phyloP scores from a whole-genome alignment of 2,797 vertebrate genomes.

The Synaphobranchus kaupii region DNA sequence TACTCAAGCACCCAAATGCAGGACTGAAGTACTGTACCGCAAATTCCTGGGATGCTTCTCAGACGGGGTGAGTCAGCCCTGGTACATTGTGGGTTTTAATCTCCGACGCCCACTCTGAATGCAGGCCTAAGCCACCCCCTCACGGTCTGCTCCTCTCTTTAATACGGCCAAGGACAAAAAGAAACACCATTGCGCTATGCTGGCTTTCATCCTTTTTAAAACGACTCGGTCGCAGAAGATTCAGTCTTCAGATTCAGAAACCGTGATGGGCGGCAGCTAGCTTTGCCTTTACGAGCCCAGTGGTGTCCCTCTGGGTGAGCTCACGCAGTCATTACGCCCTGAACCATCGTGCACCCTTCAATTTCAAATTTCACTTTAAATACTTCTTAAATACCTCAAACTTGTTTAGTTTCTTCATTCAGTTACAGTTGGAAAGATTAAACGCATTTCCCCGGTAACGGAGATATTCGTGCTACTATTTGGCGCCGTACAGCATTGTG shows the following conservation, averaged over 20 bases:
- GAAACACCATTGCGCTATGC: not conserved
- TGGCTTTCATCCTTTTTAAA: not conserved
- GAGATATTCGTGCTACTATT: not conserved
- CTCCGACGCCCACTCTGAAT: not conserved
- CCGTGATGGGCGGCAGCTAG: no score
- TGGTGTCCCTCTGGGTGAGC: not conserved
- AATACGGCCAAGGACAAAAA: not conserved
- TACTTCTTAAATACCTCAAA: not conserved
- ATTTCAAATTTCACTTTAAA: not conserved
- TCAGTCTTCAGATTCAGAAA: not conserved
- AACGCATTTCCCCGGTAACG: not conserved
- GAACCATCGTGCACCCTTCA: not conserved
- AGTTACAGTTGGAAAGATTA: not conserved
- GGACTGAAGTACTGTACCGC: not conserved
- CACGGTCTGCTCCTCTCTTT: not conserved
- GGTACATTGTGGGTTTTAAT: not conserved
- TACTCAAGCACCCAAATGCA: not conserved
- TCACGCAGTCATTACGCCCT: not conserved
- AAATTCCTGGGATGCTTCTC: not conserved
- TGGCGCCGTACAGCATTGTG: not conserved
- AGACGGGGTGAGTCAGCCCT: not conserved
- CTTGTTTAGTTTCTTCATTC: not conserved
- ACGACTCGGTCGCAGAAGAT: not conserved
- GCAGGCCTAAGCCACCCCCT: not conserved
- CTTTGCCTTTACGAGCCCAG: not conserved